These are phyloP conservation scores for Nothoprocta perdicaria DNA, from an alignment of 2,113 vertebrate species.

Conservation along the genomic window DNA sequence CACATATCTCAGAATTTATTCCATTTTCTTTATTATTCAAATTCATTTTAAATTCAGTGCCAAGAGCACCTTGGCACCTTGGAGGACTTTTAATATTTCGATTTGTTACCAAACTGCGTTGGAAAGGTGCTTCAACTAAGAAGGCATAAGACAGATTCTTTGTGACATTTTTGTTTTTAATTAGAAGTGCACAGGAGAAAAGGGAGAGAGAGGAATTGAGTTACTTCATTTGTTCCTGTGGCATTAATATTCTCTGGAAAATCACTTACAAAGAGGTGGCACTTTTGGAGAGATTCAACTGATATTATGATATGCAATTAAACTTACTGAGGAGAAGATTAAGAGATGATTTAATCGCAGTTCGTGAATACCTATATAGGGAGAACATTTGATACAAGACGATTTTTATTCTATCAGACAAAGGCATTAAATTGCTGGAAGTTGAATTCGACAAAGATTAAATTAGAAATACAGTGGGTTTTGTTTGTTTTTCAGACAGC, in stretches of 20 bases:
- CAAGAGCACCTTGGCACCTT: slow-evolving; percentile 2
- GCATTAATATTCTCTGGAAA: not conserved
- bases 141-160: not conserved
- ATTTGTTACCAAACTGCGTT: slow-evolving; percentile 20
- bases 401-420: slow-evolving; percentile 4
- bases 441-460: not conserved
- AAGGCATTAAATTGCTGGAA: not conserved
- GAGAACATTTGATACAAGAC: slow-evolving; percentile 28
- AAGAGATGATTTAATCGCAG: slow-evolving; percentile 47
- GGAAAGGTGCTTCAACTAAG: not conserved
- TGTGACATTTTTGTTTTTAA: not conserved
- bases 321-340: slow-evolving; percentile 14
- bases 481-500: not conserved
- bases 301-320: not conserved
- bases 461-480: not conserved
- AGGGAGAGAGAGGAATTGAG: not conserved
- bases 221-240: not conserved
- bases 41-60: not conserved
- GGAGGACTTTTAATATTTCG: not conserved
- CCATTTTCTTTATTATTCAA: not conserved
- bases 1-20: not conserved
- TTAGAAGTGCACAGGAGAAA: not conserved
- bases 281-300: not conserved
- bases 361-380: slow-evolving; percentile 5
- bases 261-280: not conserved